Conservation (phyloP, 1,140 invertebrate species). For the Drosophila nikananu region DNA sequence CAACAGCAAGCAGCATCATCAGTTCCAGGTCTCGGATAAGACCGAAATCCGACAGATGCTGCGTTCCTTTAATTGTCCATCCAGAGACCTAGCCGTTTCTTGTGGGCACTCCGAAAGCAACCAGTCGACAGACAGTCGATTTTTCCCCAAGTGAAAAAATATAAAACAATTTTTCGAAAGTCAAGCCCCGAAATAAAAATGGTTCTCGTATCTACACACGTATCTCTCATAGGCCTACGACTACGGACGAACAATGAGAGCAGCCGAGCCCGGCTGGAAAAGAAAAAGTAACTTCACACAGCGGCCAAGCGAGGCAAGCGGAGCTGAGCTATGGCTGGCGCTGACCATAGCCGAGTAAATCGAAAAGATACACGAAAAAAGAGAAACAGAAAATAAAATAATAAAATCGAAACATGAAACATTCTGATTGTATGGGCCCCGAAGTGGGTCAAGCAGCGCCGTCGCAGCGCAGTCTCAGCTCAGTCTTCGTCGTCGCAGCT, state of each 20-base stretch:
- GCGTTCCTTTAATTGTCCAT: constrained; percentile 26
- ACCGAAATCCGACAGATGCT: constrained; percentile 33
- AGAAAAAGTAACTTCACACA: constrained; percentile 81
- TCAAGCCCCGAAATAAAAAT: constrained; percentile 79
- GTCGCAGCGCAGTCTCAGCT: constrained; percentile 24
- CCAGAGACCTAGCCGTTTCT: constrained; percentile 3
- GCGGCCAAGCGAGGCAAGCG: constrained; percentile 8
- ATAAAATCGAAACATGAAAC: constrained; percentile 85
- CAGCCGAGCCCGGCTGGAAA: constrained; percentile 70
- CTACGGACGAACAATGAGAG: constrained; percentile 73
- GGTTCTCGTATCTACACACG: constrained; percentile 64
- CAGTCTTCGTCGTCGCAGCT: constrained; percentile 49
- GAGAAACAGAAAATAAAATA: constrained; percentile 82
- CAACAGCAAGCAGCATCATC: constrained; percentile 12
- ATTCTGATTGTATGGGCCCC: constrained; percentile 83
- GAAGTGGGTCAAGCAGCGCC: constrained; percentile 76
- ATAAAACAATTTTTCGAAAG: constrained; percentile 71
- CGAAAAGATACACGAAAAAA: constrained; percentile 79
- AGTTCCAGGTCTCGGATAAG: constrained; percentile 23
- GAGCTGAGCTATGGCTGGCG: constrained; percentile 34
- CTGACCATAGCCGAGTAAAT: constrained; percentile 53
- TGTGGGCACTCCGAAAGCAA: constrained; percentile 50
- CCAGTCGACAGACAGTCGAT: constrained; percentile 14
- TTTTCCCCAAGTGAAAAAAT: constrained; percentile 35
- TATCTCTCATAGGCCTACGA: constrained; percentile 77